Evolutionary conservation across 2,797 vertebrate genomes (phyloP).

Genomic region (Scolopax rusticola): DNA sequence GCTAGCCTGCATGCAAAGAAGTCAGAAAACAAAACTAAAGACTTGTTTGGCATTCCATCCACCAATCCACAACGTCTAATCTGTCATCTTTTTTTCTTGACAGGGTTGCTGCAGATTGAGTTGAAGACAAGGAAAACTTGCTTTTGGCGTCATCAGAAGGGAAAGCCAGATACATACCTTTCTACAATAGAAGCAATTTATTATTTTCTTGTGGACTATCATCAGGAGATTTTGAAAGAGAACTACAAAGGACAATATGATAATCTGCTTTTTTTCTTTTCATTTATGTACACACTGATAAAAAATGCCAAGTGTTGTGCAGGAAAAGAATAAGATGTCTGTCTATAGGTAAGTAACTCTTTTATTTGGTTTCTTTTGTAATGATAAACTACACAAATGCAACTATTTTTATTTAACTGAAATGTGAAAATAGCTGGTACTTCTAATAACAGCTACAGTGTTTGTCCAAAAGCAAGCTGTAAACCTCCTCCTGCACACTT

Average conservation of each 20-base stretch:
- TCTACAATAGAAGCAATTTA: conserved; percentile 98
- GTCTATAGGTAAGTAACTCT: conserved; percentile 78
- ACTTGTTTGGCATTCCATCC: background rate
- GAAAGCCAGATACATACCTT: conserved; percentile 94
- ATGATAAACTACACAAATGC: background rate
- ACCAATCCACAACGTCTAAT: background rate
- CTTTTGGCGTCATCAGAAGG: conserved; percentile 97
- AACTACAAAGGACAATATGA: conserved; percentile 93
- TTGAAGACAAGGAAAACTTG: conserved; percentile 93
- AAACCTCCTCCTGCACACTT: background rate
- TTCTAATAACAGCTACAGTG: background rate
- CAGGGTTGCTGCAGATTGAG: conserved; percentile 92
- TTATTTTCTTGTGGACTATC: conserved; percentile 95
- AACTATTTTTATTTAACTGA: background rate
- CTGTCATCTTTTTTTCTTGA: background rate
- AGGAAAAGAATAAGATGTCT: conserved; percentile 78
- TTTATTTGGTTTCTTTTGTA: conserved; percentile 35
- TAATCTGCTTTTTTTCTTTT: conserved; percentile 96
- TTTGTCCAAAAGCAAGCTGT: background rate
- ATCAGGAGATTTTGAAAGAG: conserved; percentile 83
- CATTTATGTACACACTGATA: conserved; percentile 91
- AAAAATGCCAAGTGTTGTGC: conserved; percentile 87
- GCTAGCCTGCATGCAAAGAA: background rate
- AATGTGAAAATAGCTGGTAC: background rate
- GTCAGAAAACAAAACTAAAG: background rate